A percentile compares a stretch with the other conserved stretches of the same genome.
Evolutionary conservation across 2,113 vertebrate species (phyloP).

Genomic region (Suricata suricatta): DNA sequence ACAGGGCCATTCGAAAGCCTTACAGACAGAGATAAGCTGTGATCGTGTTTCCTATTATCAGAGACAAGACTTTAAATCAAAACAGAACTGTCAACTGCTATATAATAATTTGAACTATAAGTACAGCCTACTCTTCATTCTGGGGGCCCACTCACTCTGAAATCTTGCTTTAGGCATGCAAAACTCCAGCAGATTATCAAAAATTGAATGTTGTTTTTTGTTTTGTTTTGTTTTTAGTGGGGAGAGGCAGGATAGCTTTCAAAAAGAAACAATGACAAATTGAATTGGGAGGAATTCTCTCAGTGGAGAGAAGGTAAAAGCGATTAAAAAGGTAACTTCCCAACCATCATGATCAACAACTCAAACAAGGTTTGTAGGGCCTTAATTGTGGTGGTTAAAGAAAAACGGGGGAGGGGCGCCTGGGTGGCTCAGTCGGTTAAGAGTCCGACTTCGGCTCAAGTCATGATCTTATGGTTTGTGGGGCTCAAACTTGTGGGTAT

Average conservation of each 20-base stretch:
- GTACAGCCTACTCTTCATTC: conserved; percentile 22
- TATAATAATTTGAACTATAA: conserved; percentile 39
- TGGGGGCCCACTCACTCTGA: not conserved
- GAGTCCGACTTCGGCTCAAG: no score
- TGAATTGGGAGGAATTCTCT: not conserved
- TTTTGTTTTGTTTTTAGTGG: not conserved
- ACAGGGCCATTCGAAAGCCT: conserved; percentile 23
- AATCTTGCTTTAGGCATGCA: conserved; percentile 9
- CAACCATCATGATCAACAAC: not conserved
- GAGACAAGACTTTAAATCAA: conserved; percentile 46
- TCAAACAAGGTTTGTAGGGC: not conserved
- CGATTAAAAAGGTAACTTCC: not conserved
- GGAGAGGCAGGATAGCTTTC: not conserved
- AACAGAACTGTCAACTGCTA: conserved; percentile 21
- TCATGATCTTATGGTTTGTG: no score
- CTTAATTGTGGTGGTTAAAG: not conserved
- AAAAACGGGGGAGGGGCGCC: not conserved
- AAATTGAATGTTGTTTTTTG: not conserved
- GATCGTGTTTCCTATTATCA: conserved; percentile 56
- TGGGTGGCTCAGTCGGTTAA: no score
- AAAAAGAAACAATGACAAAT: conserved; percentile 34
- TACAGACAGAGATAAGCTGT: conserved; percentile 46
- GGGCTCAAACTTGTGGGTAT: no score
- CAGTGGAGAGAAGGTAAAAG: not conserved
- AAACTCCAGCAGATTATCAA: not conserved